Percentiles rank a stretch among this genome's conserved stretches.
Evolutionary conservation across 2,888 invertebrate species (phyloP).

Genomic region (Agriopis leucophaearia): DNA sequence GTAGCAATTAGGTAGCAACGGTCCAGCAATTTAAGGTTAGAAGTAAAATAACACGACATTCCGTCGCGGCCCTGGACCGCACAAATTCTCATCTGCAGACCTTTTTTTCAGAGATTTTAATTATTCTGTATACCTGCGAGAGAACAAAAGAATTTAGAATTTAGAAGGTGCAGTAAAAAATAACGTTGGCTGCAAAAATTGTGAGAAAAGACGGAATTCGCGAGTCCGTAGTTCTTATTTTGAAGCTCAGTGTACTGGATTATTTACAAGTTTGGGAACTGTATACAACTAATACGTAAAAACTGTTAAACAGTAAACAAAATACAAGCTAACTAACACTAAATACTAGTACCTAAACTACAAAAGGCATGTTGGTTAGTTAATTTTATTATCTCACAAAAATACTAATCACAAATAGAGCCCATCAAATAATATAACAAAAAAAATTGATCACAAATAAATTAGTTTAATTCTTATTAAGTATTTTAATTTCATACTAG

Average conservation of each 20-base stretch:
- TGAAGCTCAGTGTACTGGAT: constrained; percentile 5
- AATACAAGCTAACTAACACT: too few relatives aligned
- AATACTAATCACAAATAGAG: too few relatives aligned
- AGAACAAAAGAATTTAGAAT: constrained; percentile 59
- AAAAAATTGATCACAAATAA: too few relatives aligned
- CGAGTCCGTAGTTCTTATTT: constrained; percentile 22
- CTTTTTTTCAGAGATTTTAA: constrained; percentile 65
- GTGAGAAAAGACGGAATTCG: constrained; percentile 46
- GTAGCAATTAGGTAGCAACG: constrained; percentile 70
- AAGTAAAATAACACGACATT: constrained; percentile 68
- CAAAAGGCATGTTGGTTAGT: too few relatives aligned
- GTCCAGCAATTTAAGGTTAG: constrained; percentile 67
- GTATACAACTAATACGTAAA: too few relatives aligned
- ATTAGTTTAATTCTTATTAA: too few relatives aligned
- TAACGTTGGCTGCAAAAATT: constrained; percentile 45
- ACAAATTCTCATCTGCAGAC: constrained; percentile 51
- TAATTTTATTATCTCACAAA: too few relatives aligned
- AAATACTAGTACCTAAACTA: too few relatives aligned
- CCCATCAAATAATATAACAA: too few relatives aligned
- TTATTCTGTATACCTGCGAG: constrained; percentile 55
- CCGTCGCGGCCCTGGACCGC: constrained; percentile 36
- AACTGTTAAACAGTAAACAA: too few relatives aligned
- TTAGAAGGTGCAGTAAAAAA: constrained; percentile 47
- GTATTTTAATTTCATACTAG: too few relatives aligned
- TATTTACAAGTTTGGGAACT: constrained; percentile 7